Evolutionary conservation across 2,797 vertebrate species (phyloP), one percentile per base, ranked within the genome.

Genomic region (Perdix hodgsoniae): DNA sequence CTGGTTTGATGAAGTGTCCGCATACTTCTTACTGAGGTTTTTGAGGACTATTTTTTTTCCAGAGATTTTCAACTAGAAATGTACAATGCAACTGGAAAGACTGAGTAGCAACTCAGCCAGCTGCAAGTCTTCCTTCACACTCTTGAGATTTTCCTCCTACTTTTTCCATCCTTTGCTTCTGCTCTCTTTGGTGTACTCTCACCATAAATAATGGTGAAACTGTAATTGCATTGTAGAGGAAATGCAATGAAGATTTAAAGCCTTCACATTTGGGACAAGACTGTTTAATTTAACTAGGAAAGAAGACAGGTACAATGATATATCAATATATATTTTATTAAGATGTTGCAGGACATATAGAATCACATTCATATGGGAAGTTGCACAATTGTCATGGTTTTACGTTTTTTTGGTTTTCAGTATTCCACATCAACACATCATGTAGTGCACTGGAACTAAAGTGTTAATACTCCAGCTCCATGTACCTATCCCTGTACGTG

Each of bases 201-300:
- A 39, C 26, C 24, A 23, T 0, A 54, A 19, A 35, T 44, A 11
- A 15, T 23, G 1, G 1, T 44, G 21, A 57, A 57, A 37, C 10
- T 49, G 1, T 27, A 42, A 14, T 23, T 64, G 1, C 37, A 6
- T 44, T 3, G 1, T 17, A 35, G 10, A n/a, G 27, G 14, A 90
- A 80, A 71, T 2, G 3, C 15, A 47, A 27, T 26, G 22, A 74
- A 74, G 8, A 54, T 50, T 40, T 71, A 35, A 71, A 88, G 14
- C 4, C 26, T 64, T 4, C 1, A 24, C 19, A 5, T 39, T 31
- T 26, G 54, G 40, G 7, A 27, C 15, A 49, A 11, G 4, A 21
- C 11, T 74, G 56, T 80, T 86, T 11, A 49, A 6, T 67, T 61
- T 49, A 77, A 50, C 26, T 11, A 3, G 26, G 23, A 60, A 57